phyloP scores from a whole-genome alignment of 2,888 invertebrate genomes.

The Clepsis dumicolana region DNA sequence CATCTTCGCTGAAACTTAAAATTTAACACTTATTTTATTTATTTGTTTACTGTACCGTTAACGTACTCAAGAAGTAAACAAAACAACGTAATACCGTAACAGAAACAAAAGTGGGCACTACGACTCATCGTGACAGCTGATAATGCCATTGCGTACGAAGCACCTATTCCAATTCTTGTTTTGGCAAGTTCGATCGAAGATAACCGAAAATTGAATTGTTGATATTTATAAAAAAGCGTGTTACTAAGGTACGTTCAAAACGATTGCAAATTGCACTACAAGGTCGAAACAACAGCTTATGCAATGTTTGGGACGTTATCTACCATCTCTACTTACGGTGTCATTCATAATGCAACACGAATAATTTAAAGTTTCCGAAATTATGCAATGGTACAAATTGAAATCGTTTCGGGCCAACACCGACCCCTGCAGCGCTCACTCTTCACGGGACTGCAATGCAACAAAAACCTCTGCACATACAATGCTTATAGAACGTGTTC shows the following conservation, averaged over 20 bases:
- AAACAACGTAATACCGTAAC: constrained; percentile 11
- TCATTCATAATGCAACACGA: constrained; percentile 70
- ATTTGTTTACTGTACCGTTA: background rate
- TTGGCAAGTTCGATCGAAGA: constrained; percentile 40
- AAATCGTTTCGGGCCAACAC: constrained; percentile 63
- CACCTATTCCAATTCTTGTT: constrained; percentile 37
- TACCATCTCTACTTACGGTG: constrained; percentile 65
- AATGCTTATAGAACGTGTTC: background rate
- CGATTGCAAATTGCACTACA: constrained; percentile 62
- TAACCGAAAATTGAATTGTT: constrained; percentile 44
- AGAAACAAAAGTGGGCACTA: background rate
- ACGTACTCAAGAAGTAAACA: constrained; percentile 20
- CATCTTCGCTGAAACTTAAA: background rate
- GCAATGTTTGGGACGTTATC: constrained; percentile 70
- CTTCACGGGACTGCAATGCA: constrained; percentile 59
- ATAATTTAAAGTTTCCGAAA: constrained; percentile 73
- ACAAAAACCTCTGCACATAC: constrained; percentile 28
- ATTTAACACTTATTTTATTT: background rate
- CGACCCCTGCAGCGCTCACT: constrained; percentile 66
- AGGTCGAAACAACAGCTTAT: constrained; percentile 61
- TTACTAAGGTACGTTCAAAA: constrained; percentile 50
- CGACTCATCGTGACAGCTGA: constrained; percentile 35
- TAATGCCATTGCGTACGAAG: constrained; percentile 32
- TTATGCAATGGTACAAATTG: constrained; percentile 80
- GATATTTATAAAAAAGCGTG: constrained; percentile 44